Evolutionary conservation across 2,113 vertebrate species (phyloP).

Genomic region (Atractosteus spatula): DNA sequence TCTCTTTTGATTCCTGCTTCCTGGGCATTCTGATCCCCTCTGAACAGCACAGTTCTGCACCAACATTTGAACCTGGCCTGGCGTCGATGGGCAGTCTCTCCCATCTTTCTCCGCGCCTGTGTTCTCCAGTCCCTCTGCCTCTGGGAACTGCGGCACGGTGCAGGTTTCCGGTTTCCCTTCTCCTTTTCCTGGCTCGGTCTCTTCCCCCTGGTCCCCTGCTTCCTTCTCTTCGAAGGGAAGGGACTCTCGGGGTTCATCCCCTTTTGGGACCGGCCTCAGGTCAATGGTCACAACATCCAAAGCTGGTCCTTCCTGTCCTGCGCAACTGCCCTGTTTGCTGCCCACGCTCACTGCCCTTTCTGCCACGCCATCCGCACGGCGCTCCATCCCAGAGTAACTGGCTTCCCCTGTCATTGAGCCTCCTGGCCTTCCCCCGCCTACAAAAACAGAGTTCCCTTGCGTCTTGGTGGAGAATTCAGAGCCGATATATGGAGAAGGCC

Average conservation of each 20-base stretch:
- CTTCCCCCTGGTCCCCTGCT: no score
- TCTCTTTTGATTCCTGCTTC: neutral
- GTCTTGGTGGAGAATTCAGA: neutral
- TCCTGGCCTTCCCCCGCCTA: neutral
- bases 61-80: neutral
- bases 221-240: neutral
- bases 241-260: conserved; percentile 58
- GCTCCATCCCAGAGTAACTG: conserved; percentile 14
- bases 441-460: neutral
- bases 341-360: conserved; percentile 27
- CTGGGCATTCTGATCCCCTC: neutral
- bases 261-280: conserved; percentile 54
- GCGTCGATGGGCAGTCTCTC: neutral
- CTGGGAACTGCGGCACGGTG: no score
- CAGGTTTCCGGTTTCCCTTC: neutral
- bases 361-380: neutral
- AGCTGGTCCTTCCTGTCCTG: neutral
- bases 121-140: neutral
- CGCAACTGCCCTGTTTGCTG: conserved; percentile 6
- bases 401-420: conserved; percentile 21
- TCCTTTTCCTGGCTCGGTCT: neutral
- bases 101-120: neutral
- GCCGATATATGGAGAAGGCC: neutral
- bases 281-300: conserved; percentile 41
- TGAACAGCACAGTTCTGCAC: neutral